A percentile compares a stretch with the other conserved stretches of the same genome.
phyloP scores from a whole-genome alignment of 92 coral and sea anemone genomes.

The Nematostella vectensis region DNA sequence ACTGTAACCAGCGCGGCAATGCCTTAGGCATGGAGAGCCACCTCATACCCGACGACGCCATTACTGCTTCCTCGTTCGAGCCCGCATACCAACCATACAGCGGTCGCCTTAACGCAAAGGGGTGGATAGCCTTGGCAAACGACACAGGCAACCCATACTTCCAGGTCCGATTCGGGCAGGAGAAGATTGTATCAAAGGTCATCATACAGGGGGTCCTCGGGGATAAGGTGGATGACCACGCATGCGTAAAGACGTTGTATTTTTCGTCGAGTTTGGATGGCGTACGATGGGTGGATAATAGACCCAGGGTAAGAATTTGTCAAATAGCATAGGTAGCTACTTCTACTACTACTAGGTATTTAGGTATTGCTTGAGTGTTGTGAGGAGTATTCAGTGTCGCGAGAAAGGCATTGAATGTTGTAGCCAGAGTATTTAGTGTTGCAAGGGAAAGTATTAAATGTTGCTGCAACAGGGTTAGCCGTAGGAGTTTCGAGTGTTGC shows the following conservation, averaged over 20 bases:
- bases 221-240: constrained; percentile 2
- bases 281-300: constrained; percentile 1
- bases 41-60: constrained; percentile 15
- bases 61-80: constrained; percentile 29
- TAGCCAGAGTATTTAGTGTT: too few relatives aligned
- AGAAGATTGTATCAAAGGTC: constrained; percentile 5
- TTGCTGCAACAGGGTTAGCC: too few relatives aligned
- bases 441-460: too few relatives aligned
- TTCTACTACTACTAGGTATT: too few relatives aligned
- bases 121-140: constrained; percentile 22
- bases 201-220: constrained; percentile 8
- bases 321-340: too few relatives aligned
- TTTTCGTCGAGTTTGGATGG: constrained; percentile 22
- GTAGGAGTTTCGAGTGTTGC: too few relatives aligned
- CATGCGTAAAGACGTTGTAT: constrained; percentile 22
- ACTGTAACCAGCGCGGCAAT: constrained; percentile 7
- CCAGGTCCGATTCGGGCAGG: constrained; percentile 14
- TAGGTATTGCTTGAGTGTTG: too few relatives aligned
- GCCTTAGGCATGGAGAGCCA: constrained; percentile 31
- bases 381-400: too few relatives aligned
- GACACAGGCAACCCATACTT: constrained; percentile 23
- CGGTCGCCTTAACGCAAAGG: constrained; percentile 18
- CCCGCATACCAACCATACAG: constrained; percentile 25
- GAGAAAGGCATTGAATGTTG: too few relatives aligned
- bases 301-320: too few relatives aligned